Evolutionary conservation across 2,888 invertebrate species (phyloP), one percentile per base, ranked within the genome.

Genomic region (Antitype chi): DNA sequence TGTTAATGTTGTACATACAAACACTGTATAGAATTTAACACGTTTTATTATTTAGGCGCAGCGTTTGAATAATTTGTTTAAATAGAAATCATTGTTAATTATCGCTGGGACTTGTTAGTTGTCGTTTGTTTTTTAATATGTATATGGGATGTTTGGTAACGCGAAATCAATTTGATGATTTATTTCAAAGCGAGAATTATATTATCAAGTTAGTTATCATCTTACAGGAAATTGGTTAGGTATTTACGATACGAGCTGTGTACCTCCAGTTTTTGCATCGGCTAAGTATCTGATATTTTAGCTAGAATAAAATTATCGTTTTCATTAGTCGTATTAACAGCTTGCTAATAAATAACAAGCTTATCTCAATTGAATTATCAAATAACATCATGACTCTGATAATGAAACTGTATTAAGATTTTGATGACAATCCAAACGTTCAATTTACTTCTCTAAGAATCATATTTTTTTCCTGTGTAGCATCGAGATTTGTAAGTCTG

Each of bases 1-100:
- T 85, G 84, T 82, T 81, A 81, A 80, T 80, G 76, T 80, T 85
- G 77, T 83, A 81, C 69, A 79, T 86, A 85, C 82, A 84, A 84
- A 84, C 82, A 87, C 68, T 70, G 76, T 77, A 76, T 69, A 86
- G 81, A 76, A 80, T 78, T 81, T 76, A 77, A 74, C 80, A 77
- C 75, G 73, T 81, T 78, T 74, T 75, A 85, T 84, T 84, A 84
- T 77, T 79, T 72, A 71, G 77, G 76, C 67, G 52, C 25, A 70
- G 78, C 73, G 71, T 76, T 85, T 76, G 80, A 83, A 83, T 78
- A 84, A 84, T 80, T 81, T 80, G 79, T 85, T 85, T 78, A 76
- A 83, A 85, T 85, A 81, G 79, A 81, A 81, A 76, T 81, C 69
- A 68, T 79, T 83, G 70, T 81, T 49, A 71, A 72, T 81, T 76